Conservation (phyloP, 1,140 invertebrate genomes). For the Polypedilum pembai region DNA sequence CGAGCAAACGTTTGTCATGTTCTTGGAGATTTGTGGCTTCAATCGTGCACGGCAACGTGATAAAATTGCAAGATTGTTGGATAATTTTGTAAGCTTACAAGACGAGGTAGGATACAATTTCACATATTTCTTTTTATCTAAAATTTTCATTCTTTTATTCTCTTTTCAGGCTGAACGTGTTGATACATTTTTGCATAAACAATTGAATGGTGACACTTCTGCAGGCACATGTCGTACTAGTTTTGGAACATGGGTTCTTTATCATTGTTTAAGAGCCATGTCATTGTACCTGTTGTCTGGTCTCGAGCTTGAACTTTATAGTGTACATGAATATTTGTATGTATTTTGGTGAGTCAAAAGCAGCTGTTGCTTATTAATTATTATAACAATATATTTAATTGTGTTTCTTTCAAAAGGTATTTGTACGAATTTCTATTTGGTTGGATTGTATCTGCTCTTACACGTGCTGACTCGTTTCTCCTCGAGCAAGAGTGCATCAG, state of each 20-base stretch:
- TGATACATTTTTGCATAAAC: slow-evolving; percentile 71
- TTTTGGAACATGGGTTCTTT: slow-evolving; percentile 92
- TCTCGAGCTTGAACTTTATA: slow-evolving; percentile 92
- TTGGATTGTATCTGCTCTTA: slow-evolving; percentile 85
- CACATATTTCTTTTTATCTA: slow-evolving; percentile 29
- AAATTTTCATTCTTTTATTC: slow-evolving; percentile 6
- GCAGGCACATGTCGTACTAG: slow-evolving; percentile 64
- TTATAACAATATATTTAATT: slow-evolving; percentile 36
- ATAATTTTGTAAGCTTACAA: slow-evolving; percentile 79
- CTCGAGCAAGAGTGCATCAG: slow-evolving; percentile 64
- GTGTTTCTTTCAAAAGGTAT: slow-evolving; percentile 56
- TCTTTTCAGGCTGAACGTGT: slow-evolving; percentile 68
- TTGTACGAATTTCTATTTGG: slow-evolving; percentile 91
- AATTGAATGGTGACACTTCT: slow-evolving; percentile 56
- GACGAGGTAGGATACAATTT: slow-evolving; percentile 62
- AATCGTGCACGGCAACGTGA: slow-evolving; percentile 91
- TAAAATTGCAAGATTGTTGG: slow-evolving; percentile 81
- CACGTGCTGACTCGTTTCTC: slow-evolving; percentile 77
- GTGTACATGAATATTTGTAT: slow-evolving; percentile 93
- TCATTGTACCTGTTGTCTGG: slow-evolving; percentile 89
- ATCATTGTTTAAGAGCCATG: slow-evolving; percentile 94
- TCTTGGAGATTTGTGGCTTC: slow-evolving; percentile 89
- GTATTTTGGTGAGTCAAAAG: slow-evolving; percentile 67
- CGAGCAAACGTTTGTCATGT: slow-evolving; percentile 73
- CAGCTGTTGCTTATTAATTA: slow-evolving; percentile 33